Evolutionary conservation across 2,113 vertebrate genomes (phyloP).

Genomic region (Condylura cristata): DNA sequence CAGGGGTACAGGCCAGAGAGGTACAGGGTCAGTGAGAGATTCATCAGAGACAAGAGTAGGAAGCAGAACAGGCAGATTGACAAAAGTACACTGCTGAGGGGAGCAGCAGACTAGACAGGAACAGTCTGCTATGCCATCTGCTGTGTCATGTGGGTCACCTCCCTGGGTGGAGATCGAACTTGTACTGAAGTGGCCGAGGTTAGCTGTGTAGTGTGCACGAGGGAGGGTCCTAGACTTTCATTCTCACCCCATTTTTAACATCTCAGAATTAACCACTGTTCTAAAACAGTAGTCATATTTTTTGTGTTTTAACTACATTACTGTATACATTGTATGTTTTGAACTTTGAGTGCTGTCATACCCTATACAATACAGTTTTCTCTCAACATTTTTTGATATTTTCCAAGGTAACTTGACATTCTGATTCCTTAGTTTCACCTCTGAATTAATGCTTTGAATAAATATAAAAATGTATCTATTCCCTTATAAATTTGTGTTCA

Average conservation of each 20-base stretch:
- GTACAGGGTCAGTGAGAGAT: too few species aligned
- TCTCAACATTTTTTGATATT: not conserved
- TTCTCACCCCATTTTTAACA: not conserved
- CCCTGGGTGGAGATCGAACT: too few species aligned
- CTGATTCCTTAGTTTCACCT: constrained; percentile 6
- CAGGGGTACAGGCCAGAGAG: too few species aligned
- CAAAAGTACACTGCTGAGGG: too few species aligned
- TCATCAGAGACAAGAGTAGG: too few species aligned
- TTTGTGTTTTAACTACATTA: not conserved
- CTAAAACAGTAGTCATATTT: not conserved
- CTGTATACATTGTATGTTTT: not conserved
- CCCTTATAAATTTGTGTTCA: not conserved
- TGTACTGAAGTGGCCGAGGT: not conserved
- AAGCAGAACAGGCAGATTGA: too few species aligned
- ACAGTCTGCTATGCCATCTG: too few species aligned
- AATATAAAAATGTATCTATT: not conserved
- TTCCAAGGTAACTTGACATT: not conserved
- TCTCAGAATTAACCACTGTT: not conserved
- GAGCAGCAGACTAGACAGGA: too few species aligned
- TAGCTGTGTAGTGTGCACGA: too few species aligned
- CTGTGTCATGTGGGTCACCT: too few species aligned
- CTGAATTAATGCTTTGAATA: not conserved
- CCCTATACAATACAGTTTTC: not conserved
- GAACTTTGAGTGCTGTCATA: not conserved
- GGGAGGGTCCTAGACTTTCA: too few species aligned